Evolutionary conservation across 92 coral and sea anemone genomes (phyloP), one percentile per base, ranked within the genome.

Genomic region (Epizoanthus stellaris): DNA sequence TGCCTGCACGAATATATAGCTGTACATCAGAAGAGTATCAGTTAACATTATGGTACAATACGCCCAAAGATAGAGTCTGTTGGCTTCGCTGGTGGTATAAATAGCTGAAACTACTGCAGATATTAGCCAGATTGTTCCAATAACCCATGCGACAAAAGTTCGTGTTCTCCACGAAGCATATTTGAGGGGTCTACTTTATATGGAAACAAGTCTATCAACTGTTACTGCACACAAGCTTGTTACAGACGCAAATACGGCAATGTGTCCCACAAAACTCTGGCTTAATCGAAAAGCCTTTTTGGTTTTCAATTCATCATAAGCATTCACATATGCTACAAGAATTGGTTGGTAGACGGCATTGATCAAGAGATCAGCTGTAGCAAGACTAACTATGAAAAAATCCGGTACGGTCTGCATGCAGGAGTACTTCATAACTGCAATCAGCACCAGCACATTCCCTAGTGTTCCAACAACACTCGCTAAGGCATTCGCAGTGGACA

Each of bases 201-300:
- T 88, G 61, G 94, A 86, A 15, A 91, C 47, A 45, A 91, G 72
- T 17, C 94, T 86, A 52, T 93, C 96, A 49, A 93, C 77, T 16
- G 96, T 88, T 42, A 93, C 94, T 1, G 87, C 80, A 57, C 84
- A 91, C 92, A 93, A 85, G 67, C 90, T 91, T 52, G 96, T 82
- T 15, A 91, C 73, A 11, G 96, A 88, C 15, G 94, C 94, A 56
- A 86, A 62, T 38, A 91, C 39, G 10, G 96, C 40, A 34, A 93
- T 11, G 64, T 85, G 67, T 17, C 94, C 92, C 19, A 93, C 85
- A 23, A 87, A 62, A 40, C 88, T 75, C 0, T 70, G 70, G 17
- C 39, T 52, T 4, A 19, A 36, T 21, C 53, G 42, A 17, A 85
- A 10, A 12, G 6, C n/a, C 76, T 47, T 21, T 21, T 25, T 19